phyloP scores from a whole-genome alignment of 2,888 invertebrate genomes.

The Drosophila paramelanica region DNA sequence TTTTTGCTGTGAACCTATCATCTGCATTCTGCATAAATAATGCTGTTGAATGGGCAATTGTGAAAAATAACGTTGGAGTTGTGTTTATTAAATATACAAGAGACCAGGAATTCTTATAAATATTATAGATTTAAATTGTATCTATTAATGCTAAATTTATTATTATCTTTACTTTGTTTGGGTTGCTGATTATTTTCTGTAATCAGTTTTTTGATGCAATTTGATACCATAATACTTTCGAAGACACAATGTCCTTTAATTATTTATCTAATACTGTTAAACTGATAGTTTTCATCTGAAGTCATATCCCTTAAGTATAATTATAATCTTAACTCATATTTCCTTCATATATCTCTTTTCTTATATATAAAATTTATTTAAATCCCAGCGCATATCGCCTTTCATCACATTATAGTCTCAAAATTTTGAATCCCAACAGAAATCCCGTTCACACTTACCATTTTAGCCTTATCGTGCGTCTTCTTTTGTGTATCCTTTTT shows the following conservation, averaged over 20 bases:
- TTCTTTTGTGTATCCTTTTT: constrained; percentile 73
- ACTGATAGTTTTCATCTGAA: no score
- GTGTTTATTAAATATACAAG: no score
- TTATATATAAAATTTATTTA: background rate
- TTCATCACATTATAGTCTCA: background rate
- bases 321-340: no score
- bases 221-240: background rate
- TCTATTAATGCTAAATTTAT: no score
- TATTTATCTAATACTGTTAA: no score
- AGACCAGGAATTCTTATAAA: no score
- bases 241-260: no score
- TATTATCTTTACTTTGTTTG: background rate
- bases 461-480: constrained; percentile 55
- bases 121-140: no score
- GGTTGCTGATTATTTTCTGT: background rate
- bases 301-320: no score
- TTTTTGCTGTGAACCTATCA: constrained; percentile 1
- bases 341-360: background rate
- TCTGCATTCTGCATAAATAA: background rate
- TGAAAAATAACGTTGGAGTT: no score
- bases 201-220: constrained; percentile 11
- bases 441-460: constrained; percentile 60
- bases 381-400: background rate
- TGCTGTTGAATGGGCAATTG: no score
- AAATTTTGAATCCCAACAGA: background rate